Conservation (phyloP, 2,888 invertebrate species). For the Eulithis prunata region DNA sequence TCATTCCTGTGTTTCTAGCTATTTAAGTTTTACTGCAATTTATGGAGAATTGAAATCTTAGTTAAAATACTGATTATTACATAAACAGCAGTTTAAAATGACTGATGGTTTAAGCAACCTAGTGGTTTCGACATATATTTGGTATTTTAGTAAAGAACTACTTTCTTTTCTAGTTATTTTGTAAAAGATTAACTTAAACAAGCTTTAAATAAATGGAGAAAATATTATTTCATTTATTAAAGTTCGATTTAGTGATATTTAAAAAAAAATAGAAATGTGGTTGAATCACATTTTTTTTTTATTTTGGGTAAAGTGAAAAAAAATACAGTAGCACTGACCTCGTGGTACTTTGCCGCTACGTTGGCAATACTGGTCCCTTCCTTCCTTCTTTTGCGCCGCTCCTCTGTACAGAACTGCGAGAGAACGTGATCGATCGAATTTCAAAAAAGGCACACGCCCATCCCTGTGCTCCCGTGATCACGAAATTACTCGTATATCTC, state of each 20-base stretch:
- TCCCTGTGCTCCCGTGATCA: constrained; percentile 83
- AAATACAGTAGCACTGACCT: constrained; percentile 69
- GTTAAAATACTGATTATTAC: constrained; percentile 7
- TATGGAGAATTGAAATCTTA: not conserved
- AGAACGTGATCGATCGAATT: constrained; percentile 85
- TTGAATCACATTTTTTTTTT: constrained; percentile 15
- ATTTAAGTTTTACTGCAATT: constrained; percentile 31
- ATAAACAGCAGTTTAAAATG: not conserved
- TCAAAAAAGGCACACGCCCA: constrained; percentile 83
- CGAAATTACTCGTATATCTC: constrained; percentile 80
- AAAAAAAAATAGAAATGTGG: too few relatives aligned
- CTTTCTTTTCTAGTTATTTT: not conserved
- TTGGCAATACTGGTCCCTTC: constrained; percentile 80
- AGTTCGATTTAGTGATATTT: too few relatives aligned
- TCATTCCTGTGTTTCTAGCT: constrained; percentile 54
- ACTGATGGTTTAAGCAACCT: not conserved
- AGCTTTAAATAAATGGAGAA: not conserved
- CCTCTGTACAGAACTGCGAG: constrained; percentile 78
- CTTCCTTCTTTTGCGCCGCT: constrained; percentile 83
- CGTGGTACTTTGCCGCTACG: constrained; percentile 74
- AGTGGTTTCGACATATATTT: not conserved
- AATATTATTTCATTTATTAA: not conserved
- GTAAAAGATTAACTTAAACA: not conserved
- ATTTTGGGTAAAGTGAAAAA: constrained; percentile 39
- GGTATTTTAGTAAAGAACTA: not conserved